A percentile compares a stretch with the other conserved stretches of the same genome.
Evolutionary conservation across 37 sponge, comb jelly and placozoan species (phyloP).

Genomic region (Trichoplax adhaerens): DNA sequence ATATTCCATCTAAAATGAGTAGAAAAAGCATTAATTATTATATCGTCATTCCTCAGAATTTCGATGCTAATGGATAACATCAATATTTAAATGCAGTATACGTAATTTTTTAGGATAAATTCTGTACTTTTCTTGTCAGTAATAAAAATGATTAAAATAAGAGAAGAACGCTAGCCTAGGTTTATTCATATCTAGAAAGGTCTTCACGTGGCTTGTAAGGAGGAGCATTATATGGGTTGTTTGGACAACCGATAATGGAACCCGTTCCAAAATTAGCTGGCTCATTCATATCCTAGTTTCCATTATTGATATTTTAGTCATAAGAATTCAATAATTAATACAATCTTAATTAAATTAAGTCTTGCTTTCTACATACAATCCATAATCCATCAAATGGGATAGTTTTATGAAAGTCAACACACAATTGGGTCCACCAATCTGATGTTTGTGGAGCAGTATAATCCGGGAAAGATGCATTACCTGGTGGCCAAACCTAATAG

Average conservation of each 20-base stretch:
- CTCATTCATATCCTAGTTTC: conserved; percentile 62
- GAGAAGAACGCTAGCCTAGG: no score
- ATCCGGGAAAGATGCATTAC: conserved; percentile 40
- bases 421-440: conserved; percentile 24
- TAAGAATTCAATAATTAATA: background rate
- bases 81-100: no score
- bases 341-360: background rate
- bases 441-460: conserved; percentile 27
- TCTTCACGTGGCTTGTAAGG: conserved; percentile 33
- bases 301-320: background rate
- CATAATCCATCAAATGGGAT: conserved; percentile 65
- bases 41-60: no score
- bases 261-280: conserved; percentile 55
- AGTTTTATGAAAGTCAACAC: conserved; percentile 11
- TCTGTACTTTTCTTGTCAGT: no score
- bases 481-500: conserved; percentile 45
- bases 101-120: no score
- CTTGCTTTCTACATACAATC: conserved; percentile 24
- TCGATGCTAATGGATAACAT: no score
- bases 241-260: conserved; percentile 40
- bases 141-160: no score
- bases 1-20: background rate
- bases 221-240: conserved; percentile 19
- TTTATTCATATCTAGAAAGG: no score
- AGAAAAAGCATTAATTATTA: no score